Conservation (phyloP, 2,113 vertebrate species). For the Cisticola juncidis region DNA sequence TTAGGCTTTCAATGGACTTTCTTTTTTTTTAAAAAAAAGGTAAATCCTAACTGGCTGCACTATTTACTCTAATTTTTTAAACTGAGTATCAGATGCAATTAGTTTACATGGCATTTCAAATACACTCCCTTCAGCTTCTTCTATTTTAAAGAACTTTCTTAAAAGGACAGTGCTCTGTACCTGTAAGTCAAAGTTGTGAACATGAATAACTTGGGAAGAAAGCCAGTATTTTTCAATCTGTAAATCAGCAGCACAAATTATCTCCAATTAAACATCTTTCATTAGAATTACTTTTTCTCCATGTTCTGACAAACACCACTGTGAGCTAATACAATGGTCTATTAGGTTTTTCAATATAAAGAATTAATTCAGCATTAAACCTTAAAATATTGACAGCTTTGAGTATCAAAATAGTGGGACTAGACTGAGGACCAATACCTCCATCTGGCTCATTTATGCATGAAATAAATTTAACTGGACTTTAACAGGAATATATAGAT, state of each 20-base stretch:
- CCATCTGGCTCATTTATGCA: neutral
- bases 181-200: neutral
- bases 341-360: neutral
- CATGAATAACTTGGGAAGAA: neutral
- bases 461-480: neutral
- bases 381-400: neutral
- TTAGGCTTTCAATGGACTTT: neutral
- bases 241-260: neutral
- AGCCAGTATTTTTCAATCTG: neutral
- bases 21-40: neutral
- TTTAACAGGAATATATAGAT: neutral
- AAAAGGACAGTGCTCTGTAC: conserved; percentile 71
- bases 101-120: neutral
- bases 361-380: neutral
- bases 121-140: neutral
- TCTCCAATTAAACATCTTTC: neutral
- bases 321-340: neutral
- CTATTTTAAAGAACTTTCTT: neutral
- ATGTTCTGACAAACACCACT: neutral
- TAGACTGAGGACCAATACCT: neutral
- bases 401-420: neutral
- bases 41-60: neutral
- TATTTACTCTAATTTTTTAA: neutral
- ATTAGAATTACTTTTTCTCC: neutral
- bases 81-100: neutral